Base-by-base conservation (phyloP, 2,888 invertebrate species). In the Agrotis puta region DNA sequence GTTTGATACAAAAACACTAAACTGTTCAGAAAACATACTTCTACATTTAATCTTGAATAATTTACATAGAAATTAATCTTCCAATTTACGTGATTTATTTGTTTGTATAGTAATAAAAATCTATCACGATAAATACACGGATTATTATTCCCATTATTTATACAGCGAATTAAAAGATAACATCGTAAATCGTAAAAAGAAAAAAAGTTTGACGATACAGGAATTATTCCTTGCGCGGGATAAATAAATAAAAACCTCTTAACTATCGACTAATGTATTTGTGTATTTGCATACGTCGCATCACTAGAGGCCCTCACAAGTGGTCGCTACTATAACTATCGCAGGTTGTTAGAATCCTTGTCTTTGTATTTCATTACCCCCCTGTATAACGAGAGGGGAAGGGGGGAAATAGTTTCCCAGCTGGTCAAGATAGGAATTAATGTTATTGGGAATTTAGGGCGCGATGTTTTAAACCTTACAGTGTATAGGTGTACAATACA, bases 261-360 rank as follows among this genome's bases (percentile, higher is more conserved):
- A 27, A 56, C 65, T 57, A 79, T 84, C 80, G 82, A 84, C 64
- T 76, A 78, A 85, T 78, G 20, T 77, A 84, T 84, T 73, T 77
- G 51, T 24, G n/a, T 70, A 85, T 85, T 85, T 79, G 73, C 82
- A 84, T 86, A 81, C 85, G 87, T 88, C 88, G 77, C 90, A 88
- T 88, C 91, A 90, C 90, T 91, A 89, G 61, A 85, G 77, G 84
- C 76, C 91, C 92, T 84, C 92, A 92, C 92, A 90, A 89, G 91
- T 87, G 84, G 85, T 76, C 72, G 89, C 87, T 86, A 88, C 88
- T 83, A 82, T 64, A 67, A 82, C 78, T 82, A 81, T 81, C 77
- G 74, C 73, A 74, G 74, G 73, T 85, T 82, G 84, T 82, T 84
- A 84, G 77, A 79, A 79, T 76, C 61, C 68, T 70, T 77, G 82